These are phyloP conservation scores for Ciconia stormi DNA, from an alignment of 2,113 vertebrate genomes.

Conservation along the genomic window DNA sequence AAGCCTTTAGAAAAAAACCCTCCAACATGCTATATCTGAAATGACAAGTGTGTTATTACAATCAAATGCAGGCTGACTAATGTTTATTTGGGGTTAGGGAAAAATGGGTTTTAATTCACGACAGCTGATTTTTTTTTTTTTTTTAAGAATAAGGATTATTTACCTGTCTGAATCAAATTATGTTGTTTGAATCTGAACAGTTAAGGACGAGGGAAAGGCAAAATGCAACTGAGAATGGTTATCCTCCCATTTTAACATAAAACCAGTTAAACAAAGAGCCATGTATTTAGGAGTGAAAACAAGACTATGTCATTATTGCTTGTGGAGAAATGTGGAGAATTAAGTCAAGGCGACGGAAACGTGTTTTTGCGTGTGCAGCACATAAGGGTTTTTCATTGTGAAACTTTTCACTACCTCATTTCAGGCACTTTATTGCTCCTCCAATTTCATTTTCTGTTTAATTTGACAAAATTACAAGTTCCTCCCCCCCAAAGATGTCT, in stretches of 20 bases:
- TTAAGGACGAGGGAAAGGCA: not conserved
- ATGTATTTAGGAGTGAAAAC: constrained; percentile 21
- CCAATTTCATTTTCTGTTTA: constrained; percentile 54
- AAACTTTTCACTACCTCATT: constrained; percentile 47
- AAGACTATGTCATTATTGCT: not conserved
- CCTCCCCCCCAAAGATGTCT: not conserved
- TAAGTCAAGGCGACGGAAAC: not conserved
- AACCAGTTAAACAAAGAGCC: not conserved
- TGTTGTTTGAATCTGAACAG: not conserved
- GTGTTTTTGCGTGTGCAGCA: not conserved
- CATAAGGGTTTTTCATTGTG: not conserved
- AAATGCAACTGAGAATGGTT: not conserved
- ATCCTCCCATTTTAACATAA: not conserved
- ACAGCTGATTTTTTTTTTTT: constrained; percentile 6
- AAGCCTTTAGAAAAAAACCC: not conserved
- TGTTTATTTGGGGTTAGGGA: constrained; percentile 44
- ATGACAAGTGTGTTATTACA: constrained; percentile 17
- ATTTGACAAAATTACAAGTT: constrained; percentile 58
- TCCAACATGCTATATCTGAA: not conserved
- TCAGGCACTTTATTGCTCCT: constrained; percentile 42
- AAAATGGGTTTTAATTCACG: constrained; percentile 45
- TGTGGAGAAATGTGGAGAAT: not conserved
- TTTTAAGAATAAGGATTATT: not conserved
- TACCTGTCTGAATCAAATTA: constrained; percentile 46
- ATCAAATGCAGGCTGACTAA: constrained; percentile 24